These are phyloP conservation scores for Paramuricea clavata DNA, from an alignment of 92 coral and sea anemone species.

Conservation along the genomic window DNA sequence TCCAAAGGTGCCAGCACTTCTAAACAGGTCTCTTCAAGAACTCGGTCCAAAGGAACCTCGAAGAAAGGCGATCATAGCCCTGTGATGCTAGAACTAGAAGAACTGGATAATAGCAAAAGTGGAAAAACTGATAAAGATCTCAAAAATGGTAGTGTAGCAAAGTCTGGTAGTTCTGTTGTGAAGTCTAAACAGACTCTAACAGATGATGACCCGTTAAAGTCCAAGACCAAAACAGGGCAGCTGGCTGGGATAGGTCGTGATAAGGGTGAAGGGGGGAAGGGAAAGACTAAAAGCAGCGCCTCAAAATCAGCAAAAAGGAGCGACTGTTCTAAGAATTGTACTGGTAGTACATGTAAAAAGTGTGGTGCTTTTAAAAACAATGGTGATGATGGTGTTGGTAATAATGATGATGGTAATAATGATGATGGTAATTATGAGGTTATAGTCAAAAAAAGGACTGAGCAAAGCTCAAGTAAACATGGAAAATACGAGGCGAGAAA, in stretches of 20 bases:
- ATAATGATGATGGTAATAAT: too few species aligned
- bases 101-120: not conserved
- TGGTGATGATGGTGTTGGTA: too few species aligned
- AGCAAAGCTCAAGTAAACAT: not conserved
- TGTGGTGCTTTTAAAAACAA: slow-evolving; percentile 9
- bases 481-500: too few species aligned
- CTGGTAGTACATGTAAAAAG: not conserved
- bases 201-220: not conserved
- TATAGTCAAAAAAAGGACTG: not conserved
- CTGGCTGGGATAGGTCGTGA: not conserved
- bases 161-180: not conserved
- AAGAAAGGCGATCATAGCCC: not conserved
- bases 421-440: not conserved
- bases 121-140: not conserved
- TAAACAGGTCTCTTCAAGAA: not conserved
- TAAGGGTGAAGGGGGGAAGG: not conserved
- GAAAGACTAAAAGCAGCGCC: not conserved
- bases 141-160: not conserved
- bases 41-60: not conserved
- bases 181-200: not conserved
- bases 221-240: not conserved
- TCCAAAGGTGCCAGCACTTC: not conserved
- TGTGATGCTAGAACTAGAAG: not conserved
- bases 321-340: not conserved
- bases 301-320: too few species aligned